Evolutionary conservation across 2,888 invertebrate species (phyloP), one percentile per base, ranked within the genome.

Genomic region (Hipparchia sbordonii): DNA sequence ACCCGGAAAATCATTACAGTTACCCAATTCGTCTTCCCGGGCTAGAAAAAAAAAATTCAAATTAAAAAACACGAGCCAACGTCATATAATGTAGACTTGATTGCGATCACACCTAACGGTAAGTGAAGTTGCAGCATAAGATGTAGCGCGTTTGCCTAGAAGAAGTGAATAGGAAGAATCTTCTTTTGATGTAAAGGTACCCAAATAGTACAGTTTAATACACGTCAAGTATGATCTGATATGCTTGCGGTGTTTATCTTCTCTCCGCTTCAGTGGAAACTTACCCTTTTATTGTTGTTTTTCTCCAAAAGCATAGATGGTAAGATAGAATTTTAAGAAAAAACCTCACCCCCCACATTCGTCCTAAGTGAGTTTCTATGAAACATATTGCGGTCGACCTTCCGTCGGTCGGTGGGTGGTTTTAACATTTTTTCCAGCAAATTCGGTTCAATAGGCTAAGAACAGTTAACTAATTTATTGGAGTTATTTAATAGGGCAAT

Each of bases 331-430:
- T 63, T 66, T 66, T 39, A 46, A 46, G 13, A 46, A 39, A 56
- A 46, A 46, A 57, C 13, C 57, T 45, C 54, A 67, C 72, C 67
- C 70, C 79, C 77, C 80, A 79, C 51, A 83, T 82, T 84, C 79
- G 78, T 82, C 82, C 87, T 91, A 92, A 92, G 91, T 88, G 91
- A 91, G 86, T 90, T 91, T 89, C 86, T 82, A 91, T 90, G 80
- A 87, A 89, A 89, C 91, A 90, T 89, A 90, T 90, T 89, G 89
- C 83, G 80, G 80, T 76, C 79, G 82, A 85, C 88, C 85, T 86
- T 86, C 80, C 74, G 76, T 82, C 84, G 80, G 84, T 76, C 73
- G 39, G 69, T 74, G 89, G 89, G 87, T 86, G 89, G 88, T 89
- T 87, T 91, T 89, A 81, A 85, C 89, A 89, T 90, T 88, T 90